Percentiles rank a stretch among this genome's conserved stretches.
Conservation (phyloP, 2,113 vertebrate species). For the Lampris incognitus region DNA sequence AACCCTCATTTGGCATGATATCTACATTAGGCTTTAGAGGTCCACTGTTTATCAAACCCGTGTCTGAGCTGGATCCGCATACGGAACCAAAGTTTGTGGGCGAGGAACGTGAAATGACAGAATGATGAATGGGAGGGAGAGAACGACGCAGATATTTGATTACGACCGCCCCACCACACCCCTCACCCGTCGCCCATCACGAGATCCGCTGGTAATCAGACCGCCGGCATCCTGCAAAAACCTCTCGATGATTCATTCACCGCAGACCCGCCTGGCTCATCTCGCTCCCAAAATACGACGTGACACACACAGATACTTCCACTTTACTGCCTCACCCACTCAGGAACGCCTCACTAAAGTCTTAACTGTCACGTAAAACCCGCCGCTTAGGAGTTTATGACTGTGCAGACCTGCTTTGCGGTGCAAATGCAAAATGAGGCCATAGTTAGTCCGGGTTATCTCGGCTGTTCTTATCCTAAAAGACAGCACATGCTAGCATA, state of each 20-base stretch:
- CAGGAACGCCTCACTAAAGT: conserved; percentile 13
- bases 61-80: conserved; percentile 27
- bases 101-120: conserved; percentile 51
- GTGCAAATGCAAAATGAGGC: neutral
- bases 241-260: conserved; percentile 8
- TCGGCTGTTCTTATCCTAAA: conserved; percentile 32
- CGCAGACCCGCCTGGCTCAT: neutral
- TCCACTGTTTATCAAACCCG: conserved; percentile 19
- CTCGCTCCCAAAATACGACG: conserved; percentile 14
- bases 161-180: conserved; percentile 40
- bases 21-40: too few species aligned
- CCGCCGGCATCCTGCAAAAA: neutral
- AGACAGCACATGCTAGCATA: conserved; percentile 46
- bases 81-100: conserved; percentile 41
- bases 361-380: conserved; percentile 33
- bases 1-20: too few species aligned
- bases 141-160: conserved; percentile 59
- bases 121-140: conserved; percentile 61
- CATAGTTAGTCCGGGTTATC: conserved; percentile 58
- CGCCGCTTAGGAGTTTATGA: conserved; percentile 24
- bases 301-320: conserved; percentile 3
- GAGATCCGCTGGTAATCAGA: neutral
- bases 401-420: conserved; percentile 27
- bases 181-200: neutral
- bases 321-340: conserved; percentile 31